Conservation (phyloP, 2,888 invertebrate genomes). For the Minunthozetes semirufus region DNA sequence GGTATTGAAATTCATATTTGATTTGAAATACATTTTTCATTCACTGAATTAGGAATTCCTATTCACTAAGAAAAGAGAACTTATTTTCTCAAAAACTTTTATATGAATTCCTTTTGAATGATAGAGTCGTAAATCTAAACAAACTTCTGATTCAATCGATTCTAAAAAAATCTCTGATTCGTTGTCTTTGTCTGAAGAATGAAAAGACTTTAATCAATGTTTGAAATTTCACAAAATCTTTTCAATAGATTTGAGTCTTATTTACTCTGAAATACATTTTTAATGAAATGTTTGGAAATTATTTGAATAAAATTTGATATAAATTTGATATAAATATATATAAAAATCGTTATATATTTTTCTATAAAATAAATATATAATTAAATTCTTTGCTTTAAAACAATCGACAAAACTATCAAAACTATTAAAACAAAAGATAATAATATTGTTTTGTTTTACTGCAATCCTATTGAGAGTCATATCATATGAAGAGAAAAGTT, state of each 20-base stretch:
- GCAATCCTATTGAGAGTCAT: neutral
- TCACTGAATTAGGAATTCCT: neutral
- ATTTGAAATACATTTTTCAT: neutral
- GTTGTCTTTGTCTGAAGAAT: too few species aligned
- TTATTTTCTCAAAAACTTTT: neutral
- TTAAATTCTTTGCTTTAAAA: neutral
- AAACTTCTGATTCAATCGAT: too few species aligned
- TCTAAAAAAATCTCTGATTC: too few species aligned
- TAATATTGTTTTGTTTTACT: slow-evolving; percentile 1
- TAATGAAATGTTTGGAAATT: too few species aligned
- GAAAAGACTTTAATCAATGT: too few species aligned
- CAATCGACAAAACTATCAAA: neutral
- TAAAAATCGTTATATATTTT: too few species aligned
- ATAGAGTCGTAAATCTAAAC: too few species aligned
- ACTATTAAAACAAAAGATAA: neutral
- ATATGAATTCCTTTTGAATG: neutral
- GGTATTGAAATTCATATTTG: slow-evolving; percentile 22
- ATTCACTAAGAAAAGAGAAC: neutral
- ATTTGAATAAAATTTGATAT: too few species aligned
- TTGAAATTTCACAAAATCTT: too few species aligned
- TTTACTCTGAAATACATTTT: too few species aligned
- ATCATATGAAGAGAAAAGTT: neutral
- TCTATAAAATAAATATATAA: neutral
- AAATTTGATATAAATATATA: too few species aligned
- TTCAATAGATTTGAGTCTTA: too few species aligned